Evolutionary conservation across 2,113 vertebrate genomes (phyloP).

Genomic region (Serilophus lunatus): DNA sequence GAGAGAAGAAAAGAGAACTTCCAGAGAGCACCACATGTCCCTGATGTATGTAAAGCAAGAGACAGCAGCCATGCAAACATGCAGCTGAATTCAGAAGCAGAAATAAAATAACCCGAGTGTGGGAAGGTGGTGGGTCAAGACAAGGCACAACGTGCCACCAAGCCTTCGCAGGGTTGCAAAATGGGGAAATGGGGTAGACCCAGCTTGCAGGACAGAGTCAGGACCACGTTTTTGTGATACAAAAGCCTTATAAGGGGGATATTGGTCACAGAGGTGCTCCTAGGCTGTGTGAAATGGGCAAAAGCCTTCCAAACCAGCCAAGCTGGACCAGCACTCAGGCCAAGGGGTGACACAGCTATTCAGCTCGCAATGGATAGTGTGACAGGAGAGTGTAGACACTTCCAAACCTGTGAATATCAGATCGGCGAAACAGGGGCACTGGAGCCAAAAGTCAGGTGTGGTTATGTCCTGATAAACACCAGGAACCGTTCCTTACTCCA

Average conservation of each 20-base stretch:
- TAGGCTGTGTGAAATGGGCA: not conserved
- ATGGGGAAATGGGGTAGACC: not conserved
- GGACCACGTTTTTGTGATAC: not conserved
- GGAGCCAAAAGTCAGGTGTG: not conserved
- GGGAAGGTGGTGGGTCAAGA: not conserved
- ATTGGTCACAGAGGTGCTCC: not conserved
- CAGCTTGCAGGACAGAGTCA: not conserved
- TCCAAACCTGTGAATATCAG: not conserved
- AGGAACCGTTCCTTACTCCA: not conserved
- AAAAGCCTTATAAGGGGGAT: not conserved
- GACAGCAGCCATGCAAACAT: not conserved
- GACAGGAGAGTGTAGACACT: not conserved
- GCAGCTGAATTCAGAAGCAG: conserved; percentile 25
- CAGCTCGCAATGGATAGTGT: not conserved
- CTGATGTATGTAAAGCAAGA: not conserved
- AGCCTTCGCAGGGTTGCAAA: not conserved
- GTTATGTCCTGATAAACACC: not conserved
- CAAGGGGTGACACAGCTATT: fast-evolving
- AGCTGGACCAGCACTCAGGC: not conserved
- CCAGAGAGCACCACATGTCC: not conserved
- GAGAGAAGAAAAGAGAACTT: conserved; percentile 1
- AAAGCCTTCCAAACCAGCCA: not conserved
- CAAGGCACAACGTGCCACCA: fast-evolving
- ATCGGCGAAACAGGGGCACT: not conserved
- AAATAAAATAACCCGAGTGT: not conserved